A percentile compares a stretch with the other conserved stretches of the same genome.
These are phyloP conservation scores for Cervus canadensis DNA, from an alignment of 2,113 vertebrate genomes.

Conservation along the genomic window DNA sequence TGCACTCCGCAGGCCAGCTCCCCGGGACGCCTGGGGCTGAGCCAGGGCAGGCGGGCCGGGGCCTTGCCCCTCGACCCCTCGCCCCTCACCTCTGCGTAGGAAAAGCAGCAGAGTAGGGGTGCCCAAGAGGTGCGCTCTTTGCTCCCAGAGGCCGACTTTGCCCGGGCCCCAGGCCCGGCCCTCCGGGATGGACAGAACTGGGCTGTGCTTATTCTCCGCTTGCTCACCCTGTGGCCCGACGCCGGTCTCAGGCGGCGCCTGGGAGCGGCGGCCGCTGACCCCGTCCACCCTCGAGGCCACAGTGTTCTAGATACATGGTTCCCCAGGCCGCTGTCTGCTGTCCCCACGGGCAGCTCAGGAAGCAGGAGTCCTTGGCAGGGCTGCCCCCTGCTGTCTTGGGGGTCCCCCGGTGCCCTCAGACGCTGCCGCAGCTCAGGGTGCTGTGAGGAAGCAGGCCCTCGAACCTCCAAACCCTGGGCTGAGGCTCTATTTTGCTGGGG, in stretches of 20 bases:
- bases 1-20: neutral
- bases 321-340: neutral
- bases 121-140: neutral
- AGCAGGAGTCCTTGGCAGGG: neutral
- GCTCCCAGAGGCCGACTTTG: neutral
- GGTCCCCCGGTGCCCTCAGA: neutral
- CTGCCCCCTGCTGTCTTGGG: neutral
- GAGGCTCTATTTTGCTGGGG: neutral
- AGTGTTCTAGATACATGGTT: fast-evolving
- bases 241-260: neutral
- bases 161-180: fast-evolving
- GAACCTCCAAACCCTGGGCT: too few species aligned
- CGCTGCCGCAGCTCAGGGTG: neutral
- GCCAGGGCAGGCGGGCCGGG: fast-evolving
- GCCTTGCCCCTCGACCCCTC: fast-evolving
- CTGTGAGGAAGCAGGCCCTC: too few species aligned
- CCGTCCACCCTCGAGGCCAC: neutral
- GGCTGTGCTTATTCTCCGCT: fast-evolving
- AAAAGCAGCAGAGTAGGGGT: too few species aligned
- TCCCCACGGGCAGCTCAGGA: neutral
- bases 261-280: fast-evolving
- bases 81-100: neutral
- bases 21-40: fast-evolving
- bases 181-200: neutral
- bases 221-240: fast-evolving